phyloP scores from a whole-genome alignment of 1,140 invertebrate genomes.

The Hyles euphorbiae region DNA sequence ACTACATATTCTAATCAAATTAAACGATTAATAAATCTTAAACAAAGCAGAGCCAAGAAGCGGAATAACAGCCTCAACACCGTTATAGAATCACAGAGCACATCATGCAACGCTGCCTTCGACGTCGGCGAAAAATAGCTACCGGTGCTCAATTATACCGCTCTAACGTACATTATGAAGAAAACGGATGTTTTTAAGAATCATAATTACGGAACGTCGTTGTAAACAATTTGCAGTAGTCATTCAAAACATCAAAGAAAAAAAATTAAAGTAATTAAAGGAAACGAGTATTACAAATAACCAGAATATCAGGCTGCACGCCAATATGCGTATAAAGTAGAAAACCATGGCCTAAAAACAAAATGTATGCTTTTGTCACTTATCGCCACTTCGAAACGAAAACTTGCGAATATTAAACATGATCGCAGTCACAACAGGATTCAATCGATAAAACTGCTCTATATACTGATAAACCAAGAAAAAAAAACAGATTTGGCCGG shows the following conservation, averaged over 20 bases:
- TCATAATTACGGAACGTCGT: no score
- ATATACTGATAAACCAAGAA: slow-evolving; percentile 10
- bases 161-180: no score
- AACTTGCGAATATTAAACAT: no score
- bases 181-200: no score
- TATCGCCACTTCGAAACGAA: not conserved
- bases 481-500: slow-evolving; percentile 22
- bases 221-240: no score
- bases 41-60: slow-evolving; percentile 11
- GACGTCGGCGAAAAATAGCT: not conserved
- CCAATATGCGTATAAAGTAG: not conserved
- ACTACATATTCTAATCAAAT: no score
- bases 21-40: not conserved
- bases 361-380: not conserved
- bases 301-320: no score
- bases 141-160: not conserved
- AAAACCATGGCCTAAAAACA: slow-evolving; percentile 11
- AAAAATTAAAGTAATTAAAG: no score
- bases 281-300: no score
- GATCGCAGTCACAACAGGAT: not conserved
- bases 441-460: slow-evolving; percentile 5
- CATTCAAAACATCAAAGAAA: no score
- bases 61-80: slow-evolving; percentile 20
- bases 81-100: slow-evolving; percentile 18
- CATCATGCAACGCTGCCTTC: slow-evolving; percentile 14